Evolutionary conservation across 1,140 invertebrate genomes (phyloP), one percentile per base, ranked within the genome.

Genomic region (Akabosia matsudoensis): DNA sequence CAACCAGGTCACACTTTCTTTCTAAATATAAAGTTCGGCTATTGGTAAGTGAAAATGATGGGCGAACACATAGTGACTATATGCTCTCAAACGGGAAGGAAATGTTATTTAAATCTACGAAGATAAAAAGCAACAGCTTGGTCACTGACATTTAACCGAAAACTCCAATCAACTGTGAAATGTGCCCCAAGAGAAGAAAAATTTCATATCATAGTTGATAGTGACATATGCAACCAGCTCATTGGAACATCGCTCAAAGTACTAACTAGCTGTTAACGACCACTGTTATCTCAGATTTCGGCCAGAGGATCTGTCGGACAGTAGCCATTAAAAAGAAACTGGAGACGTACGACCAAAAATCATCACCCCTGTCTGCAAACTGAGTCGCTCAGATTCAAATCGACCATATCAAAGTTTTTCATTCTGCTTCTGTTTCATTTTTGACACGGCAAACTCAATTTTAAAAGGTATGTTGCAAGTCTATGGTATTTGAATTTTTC

Each of bases 181-280:
- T 67, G 61, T n/a, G 31, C 61, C 61, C 61, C 61, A 2, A 28
- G 61, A 67, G 61, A 67, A 24, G 13, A 10, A 18, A 45, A 45
- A 45, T 18, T 45, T 30, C 28, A 7, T 67, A 67, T 16, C 1
- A 67, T 30, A 67, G 3, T 3, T 30, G 31, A 22, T 30, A 30
- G n/a, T n/a, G n/a, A 61, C 54, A 67, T 24, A 67, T 67, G 13
- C 61, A 31, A 30, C 31, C 28, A 22, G 26, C 24, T n/a, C n/a
- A n/a, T n/a, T n/a, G n/a, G n/a, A 67, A 31, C 4, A 13, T 10
- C 24, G 28, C 3, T 30, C 7, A 7, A 31, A 67, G 1, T 67
- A 67, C 61, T 30, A 67, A 67, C 61, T 67, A 67, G 61, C 61
- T 10, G 26, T 67, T 67, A 67, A 67, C 61, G 61, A 67, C 30